These are phyloP conservation scores for Melikaiella ostensackeni DNA, from an alignment of 2,888 invertebrate species.

Conservation along the genomic window DNA sequence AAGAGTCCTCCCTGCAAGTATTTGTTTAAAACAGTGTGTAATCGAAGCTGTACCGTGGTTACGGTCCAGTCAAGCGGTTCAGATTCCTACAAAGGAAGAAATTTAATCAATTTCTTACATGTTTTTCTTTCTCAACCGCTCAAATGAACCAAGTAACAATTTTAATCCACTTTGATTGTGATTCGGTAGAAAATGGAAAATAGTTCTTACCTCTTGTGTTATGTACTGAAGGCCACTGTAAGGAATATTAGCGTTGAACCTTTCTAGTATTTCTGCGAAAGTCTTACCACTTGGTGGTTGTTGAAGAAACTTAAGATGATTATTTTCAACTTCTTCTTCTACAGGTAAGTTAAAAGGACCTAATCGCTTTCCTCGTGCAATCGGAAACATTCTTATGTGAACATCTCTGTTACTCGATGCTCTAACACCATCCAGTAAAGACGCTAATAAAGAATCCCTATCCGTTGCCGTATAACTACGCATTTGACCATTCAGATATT, in stretches of 20 bases:
- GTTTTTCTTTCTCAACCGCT: conserved; percentile 46
- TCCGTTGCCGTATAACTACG: conserved; percentile 95
- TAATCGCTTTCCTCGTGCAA: conserved; percentile 91
- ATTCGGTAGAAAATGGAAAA: not conserved
- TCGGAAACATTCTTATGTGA: conserved; percentile 92
- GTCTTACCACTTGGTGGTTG: conserved; percentile 82
- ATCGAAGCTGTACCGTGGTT: conserved; percentile 67
- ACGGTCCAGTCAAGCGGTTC: conserved; percentile 74
- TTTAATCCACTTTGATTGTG: not conserved
- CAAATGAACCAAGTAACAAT: conserved; percentile 1
- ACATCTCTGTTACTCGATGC: conserved; percentile 98
- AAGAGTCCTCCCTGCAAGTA: conserved; percentile 89
- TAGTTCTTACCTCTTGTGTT: conserved; percentile 91
- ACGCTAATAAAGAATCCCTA: conserved; percentile 96
- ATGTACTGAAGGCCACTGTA: conserved; percentile 98
- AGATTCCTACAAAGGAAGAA: conserved; percentile 69
- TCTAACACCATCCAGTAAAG: conserved; percentile 96
- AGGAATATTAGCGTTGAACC: conserved; percentile 98
- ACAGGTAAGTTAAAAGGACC: conserved; percentile 93
- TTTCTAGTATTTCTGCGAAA: conserved; percentile 89
- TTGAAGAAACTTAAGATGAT: conserved; percentile 89
- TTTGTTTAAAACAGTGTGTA: conserved; percentile 66
- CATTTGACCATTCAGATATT: conserved; percentile 94
- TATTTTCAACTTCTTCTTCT: conserved; percentile 97
- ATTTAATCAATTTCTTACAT: conserved; percentile 34